phyloP scores from a whole-genome alignment of 2,797 vertebrate species.

The Salmo trutta region DNA sequence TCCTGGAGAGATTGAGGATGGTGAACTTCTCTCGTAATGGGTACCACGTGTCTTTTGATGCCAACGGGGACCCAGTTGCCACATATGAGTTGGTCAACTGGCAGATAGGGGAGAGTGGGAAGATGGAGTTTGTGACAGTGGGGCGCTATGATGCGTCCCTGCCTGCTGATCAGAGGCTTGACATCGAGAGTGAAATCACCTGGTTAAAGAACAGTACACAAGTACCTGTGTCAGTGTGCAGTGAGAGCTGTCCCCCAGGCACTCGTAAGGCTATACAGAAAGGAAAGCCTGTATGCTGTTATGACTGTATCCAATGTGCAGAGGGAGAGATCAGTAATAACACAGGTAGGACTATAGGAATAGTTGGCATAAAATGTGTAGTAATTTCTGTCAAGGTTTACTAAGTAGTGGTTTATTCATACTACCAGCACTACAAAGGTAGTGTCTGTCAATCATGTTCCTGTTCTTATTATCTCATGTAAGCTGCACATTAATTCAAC shows the following conservation, averaged over 20 bases:
- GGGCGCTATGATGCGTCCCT: constrained; percentile 68
- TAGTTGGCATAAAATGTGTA: no score
- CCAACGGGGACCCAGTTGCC: constrained; percentile 72
- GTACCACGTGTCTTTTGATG: constrained; percentile 72
- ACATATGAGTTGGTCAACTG: constrained; percentile 76
- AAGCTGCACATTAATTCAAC: neutral
- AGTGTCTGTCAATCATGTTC: no score
- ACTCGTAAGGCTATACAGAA: no score
- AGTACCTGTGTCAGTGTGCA: no score
- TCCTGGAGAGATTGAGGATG: constrained; percentile 59
- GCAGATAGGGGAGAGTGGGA: constrained; percentile 55
- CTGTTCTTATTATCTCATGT: neutral
- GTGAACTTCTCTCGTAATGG: constrained; percentile 66
- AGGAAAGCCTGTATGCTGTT: no score
- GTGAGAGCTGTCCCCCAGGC: no score
- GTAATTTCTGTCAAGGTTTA: no score
- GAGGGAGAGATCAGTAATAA: no score
- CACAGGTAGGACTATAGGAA: no score
- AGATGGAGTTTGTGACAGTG: constrained; percentile 59
- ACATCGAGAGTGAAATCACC: constrained; percentile 51
- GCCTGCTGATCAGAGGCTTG: constrained; percentile 57
- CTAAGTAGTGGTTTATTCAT: no score
- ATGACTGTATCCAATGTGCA: no score
- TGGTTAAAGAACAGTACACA: constrained; percentile 45
- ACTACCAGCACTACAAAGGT: neutral